A percentile compares a stretch with the other conserved stretches of the same genome.
These are phyloP conservation scores for Mythimna vitellina DNA, from an alignment of 2,888 invertebrate genomes.

Conservation along the genomic window DNA sequence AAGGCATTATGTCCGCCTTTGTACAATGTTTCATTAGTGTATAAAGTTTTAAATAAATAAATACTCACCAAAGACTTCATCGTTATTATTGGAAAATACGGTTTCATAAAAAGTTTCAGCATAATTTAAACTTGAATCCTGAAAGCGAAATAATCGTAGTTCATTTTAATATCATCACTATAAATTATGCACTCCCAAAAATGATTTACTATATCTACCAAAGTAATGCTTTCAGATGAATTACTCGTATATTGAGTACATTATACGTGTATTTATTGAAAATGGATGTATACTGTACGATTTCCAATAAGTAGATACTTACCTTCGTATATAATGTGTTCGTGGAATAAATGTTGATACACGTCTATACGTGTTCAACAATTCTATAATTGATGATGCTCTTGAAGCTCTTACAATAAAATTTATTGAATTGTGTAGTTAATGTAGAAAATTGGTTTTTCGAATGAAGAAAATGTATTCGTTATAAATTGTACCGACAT, in stretches of 20 bases:
- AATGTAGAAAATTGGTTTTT: background rate
- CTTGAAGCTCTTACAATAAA: background rate
- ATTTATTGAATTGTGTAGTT: constrained; percentile 1
- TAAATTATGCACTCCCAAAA: constrained; percentile 11
- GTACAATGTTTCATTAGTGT: no score
- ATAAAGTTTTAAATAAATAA: no score
- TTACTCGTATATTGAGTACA: constrained; percentile 35
- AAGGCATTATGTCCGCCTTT: no score
- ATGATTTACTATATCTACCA: constrained; percentile 12
- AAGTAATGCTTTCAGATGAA: constrained; percentile 35
- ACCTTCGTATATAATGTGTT: constrained; percentile 15
- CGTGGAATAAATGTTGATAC: constrained; percentile 19
- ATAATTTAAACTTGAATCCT: background rate
- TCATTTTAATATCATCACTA: background rate
- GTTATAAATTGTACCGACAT: no score
- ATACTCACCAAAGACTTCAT: background rate
- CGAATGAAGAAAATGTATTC: no score
- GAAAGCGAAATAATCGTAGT: constrained; percentile 19
- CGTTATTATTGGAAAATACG: background rate
- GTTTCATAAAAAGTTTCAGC: constrained; percentile 7
- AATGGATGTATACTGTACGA: constrained; percentile 10
- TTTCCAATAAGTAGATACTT: constrained; percentile 34
- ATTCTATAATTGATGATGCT: constrained; percentile 21
- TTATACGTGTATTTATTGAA: constrained; percentile 22
- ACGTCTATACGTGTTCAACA: no score